These are phyloP conservation scores for Ashinkailepas kermadecensis DNA, from an alignment of 2,888 invertebrate genomes.

Conservation along the genomic window DNA sequence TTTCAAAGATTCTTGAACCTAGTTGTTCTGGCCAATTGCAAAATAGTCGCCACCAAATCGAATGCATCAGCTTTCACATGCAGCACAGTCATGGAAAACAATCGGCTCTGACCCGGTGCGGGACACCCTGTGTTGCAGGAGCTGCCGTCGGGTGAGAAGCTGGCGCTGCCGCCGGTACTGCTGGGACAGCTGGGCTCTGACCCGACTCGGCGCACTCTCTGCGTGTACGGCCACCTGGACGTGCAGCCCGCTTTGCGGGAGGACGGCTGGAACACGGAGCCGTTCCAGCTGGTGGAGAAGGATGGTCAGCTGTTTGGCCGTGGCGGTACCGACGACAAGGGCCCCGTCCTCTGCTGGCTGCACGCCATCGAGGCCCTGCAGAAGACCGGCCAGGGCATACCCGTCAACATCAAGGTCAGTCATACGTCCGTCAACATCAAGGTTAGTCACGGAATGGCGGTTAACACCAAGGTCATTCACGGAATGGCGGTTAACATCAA, in stretches of 20 bases:
- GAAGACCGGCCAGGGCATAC: conserved; percentile 56
- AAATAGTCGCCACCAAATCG: too few relatives aligned
- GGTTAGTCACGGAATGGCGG: too few relatives aligned
- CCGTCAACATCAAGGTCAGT: conserved; percentile 54
- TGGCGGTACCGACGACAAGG: conserved; percentile 90
- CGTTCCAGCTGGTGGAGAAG: conserved; percentile 79
- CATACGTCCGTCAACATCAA: too few relatives aligned
- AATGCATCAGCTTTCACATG: too few relatives aligned
- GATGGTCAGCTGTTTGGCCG: conserved; percentile 85
- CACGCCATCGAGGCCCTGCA: conserved; percentile 86
- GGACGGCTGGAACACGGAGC: conserved; percentile 94
- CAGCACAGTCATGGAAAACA: too few relatives aligned
- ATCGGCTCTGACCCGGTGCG: neutral
- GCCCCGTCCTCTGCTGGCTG: conserved; percentile 90
- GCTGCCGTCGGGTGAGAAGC: conserved; percentile 59
- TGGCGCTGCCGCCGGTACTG: conserved; percentile 78
- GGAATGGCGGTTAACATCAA: too few relatives aligned
- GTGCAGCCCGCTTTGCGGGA: conserved; percentile 86
- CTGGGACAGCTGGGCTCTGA: conserved; percentile 73
- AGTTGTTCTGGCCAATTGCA: too few relatives aligned
- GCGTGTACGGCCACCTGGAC: conserved; percentile 95
- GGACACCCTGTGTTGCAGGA: conserved; percentile 40
- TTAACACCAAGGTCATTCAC: too few relatives aligned
- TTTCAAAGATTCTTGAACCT: too few relatives aligned
- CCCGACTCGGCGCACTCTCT: conserved; percentile 73